A percentile compares a stretch with the other conserved stretches of the same genome.
phyloP scores from a whole-genome alignment of 2,797 vertebrate genomes.

The Sebastiscus albofasciatus region DNA sequence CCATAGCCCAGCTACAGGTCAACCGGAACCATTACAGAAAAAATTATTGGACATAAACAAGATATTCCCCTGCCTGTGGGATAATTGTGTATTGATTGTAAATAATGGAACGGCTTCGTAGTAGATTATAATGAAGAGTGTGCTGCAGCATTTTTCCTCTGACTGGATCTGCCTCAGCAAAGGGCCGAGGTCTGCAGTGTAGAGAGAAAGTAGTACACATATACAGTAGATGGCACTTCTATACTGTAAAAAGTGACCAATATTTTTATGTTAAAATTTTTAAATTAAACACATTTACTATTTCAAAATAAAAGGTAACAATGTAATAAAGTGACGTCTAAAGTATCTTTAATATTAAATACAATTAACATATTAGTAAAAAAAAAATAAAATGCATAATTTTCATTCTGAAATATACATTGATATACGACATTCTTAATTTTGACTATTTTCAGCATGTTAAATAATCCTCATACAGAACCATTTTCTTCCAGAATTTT shows the following conservation, averaged over 20 bases:
- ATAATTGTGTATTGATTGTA: slow-evolving; percentile 84
- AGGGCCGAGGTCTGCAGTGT: slow-evolving; percentile 1
- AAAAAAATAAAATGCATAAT: background rate
- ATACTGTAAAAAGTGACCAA: background rate
- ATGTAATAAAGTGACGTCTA: background rate
- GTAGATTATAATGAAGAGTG: slow-evolving; percentile 73
- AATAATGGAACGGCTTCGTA: slow-evolving; percentile 73
- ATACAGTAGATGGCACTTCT: background rate
- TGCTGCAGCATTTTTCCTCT: slow-evolving; percentile 58
- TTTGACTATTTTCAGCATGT: background rate
- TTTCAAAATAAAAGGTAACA: background rate
- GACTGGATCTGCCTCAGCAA: slow-evolving; percentile 5
- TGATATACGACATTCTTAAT: background rate
- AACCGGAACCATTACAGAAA: slow-evolving; percentile 52
- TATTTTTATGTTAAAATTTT: background rate
- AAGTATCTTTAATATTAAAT: background rate
- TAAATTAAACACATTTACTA: background rate
- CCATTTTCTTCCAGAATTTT: background rate
- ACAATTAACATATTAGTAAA: background rate
- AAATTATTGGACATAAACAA: slow-evolving; percentile 72
- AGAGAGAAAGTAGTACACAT: background rate
- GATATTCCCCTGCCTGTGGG: slow-evolving; percentile 60
- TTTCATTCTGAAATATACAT: background rate
- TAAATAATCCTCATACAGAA: background rate
- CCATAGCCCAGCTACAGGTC: slow-evolving; percentile 43